phyloP scores from a whole-genome alignment of 1,140 invertebrate genomes.

The Drosophila simulans region DNA sequence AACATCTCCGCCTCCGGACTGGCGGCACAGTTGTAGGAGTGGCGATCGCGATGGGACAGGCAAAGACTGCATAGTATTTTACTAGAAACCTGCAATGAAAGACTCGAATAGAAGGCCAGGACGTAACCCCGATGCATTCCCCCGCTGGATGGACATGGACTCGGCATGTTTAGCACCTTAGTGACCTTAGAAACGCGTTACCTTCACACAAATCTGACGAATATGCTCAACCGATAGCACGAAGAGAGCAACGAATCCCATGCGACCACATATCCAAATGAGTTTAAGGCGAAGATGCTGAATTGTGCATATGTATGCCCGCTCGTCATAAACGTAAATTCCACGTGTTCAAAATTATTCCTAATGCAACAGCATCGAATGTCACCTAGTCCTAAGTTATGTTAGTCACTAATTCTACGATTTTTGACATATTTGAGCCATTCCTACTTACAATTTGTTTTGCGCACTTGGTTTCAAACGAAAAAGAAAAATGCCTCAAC shows the following conservation, averaged over 20 bases:
- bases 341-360: conserved; percentile 69
- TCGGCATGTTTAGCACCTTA: conserved; percentile 77
- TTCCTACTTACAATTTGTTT: conserved; percentile 74
- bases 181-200: conserved; percentile 82
- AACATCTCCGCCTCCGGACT: conserved; percentile 95
- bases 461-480: conserved; percentile 59
- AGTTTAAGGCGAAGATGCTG: conserved; percentile 22
- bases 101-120: conserved; percentile 55
- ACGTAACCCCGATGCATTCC: conserved; percentile 36
- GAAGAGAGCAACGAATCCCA: conserved; percentile 59
- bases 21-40: conserved; percentile 88
- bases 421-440: conserved; percentile 58
- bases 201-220: conserved; percentile 57
- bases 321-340: conserved; percentile 30
- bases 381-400: conserved; percentile 64
- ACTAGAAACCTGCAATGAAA: conserved; percentile 49
- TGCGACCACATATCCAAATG: conserved; percentile 57
- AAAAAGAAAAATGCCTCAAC: conserved; percentile 18
- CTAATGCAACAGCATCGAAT: conserved; percentile 53
- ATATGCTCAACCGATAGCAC: conserved; percentile 42
- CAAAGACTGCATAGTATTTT: conserved; percentile 72
- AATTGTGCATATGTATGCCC: not conserved
- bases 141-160: conserved; percentile 57
- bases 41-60: conserved; percentile 18
- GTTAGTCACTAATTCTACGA: conserved; percentile 37